Percentiles rank a stretch among this genome's conserved stretches.
Evolutionary conservation across 2,888 invertebrate genomes (phyloP).

Genomic region (Andrena chrysosceles): DNA sequence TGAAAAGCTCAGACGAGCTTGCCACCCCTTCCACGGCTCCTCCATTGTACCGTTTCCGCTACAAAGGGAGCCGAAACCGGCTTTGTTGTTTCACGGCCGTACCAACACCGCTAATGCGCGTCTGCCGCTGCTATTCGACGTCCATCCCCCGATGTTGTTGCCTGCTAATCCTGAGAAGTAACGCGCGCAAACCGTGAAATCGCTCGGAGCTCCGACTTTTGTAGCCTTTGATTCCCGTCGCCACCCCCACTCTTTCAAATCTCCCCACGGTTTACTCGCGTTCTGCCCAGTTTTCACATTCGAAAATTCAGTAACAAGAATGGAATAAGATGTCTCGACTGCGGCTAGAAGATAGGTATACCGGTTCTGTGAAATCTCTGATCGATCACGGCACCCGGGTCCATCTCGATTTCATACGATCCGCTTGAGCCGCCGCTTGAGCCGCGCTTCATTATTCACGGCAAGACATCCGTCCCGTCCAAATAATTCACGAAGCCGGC

Average conservation of each 20-base stretch:
- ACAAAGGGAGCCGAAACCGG: conserved; percentile 77
- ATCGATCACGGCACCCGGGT: conserved; percentile 27
- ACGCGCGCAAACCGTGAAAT: conserved; percentile 59
- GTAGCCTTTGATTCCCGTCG: conserved; percentile 6
- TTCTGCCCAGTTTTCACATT: neutral
- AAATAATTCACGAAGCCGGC: conserved; percentile 66
- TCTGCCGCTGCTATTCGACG: conserved; percentile 35
- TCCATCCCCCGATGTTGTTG: conserved; percentile 41
- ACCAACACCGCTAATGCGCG: conserved; percentile 57
- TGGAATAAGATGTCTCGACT: neutral
- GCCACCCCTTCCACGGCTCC: conserved; percentile 34
- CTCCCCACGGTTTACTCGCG: neutral
- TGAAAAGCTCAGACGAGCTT: conserved; percentile 74
- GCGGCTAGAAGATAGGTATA: neutral
- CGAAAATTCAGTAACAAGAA: neutral
- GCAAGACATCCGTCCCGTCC: conserved; percentile 55
- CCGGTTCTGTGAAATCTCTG: conserved; percentile 7
- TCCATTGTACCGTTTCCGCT: conserved; percentile 74
- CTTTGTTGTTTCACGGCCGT: conserved; percentile 79
- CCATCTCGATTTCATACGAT: conserved; percentile 49
- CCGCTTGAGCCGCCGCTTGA: conserved; percentile 36
- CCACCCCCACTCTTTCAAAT: neutral
- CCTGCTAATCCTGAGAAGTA: conserved; percentile 73
- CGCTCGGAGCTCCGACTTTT: conserved; percentile 18
- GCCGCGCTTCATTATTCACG: conserved; percentile 64